Evolutionary conservation across 2,797 vertebrate genomes (phyloP).

Genomic region (Dipus sagitta): DNA sequence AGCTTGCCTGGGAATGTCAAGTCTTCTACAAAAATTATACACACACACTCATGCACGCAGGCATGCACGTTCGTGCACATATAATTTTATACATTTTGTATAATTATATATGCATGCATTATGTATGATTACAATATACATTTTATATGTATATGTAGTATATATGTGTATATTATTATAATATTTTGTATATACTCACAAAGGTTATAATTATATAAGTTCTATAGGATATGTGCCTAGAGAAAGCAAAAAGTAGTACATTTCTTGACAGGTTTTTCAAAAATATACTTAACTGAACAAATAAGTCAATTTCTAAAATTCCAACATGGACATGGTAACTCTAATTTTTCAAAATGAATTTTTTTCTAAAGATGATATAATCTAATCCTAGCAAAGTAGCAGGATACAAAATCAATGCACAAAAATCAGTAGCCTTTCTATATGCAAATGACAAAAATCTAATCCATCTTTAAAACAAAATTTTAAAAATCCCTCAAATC

Average conservation of each 20-base stretch:
- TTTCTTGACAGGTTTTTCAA: constrained; percentile 1
- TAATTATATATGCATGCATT: too few relatives aligned
- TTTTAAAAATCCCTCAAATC: not conserved
- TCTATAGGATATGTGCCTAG: not conserved
- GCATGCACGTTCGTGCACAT: too few relatives aligned
- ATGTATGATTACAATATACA: not conserved
- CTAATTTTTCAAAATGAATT: not conserved
- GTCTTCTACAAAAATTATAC: constrained; percentile 9
- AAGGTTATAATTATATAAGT: not conserved
- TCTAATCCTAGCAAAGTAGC: too few relatives aligned
- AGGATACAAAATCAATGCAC: too few relatives aligned
- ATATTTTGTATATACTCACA: not conserved
- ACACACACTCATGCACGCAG: too few relatives aligned
- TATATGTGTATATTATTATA: too few relatives aligned
- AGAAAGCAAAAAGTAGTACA: not conserved
- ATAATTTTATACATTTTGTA: too few relatives aligned
- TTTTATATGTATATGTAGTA: too few relatives aligned
- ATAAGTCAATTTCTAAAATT: constrained; percentile 38
- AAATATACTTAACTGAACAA: constrained; percentile 42
- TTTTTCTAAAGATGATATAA: constrained; percentile 23
- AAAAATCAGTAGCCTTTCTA: too few relatives aligned
- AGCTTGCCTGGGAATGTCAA: not conserved
- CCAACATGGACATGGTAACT: not conserved
- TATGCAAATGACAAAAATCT: constrained; percentile 15
- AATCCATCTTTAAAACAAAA: not conserved